A percentile compares a stretch with the other conserved stretches of the same genome.
Evolutionary conservation across 2,113 vertebrate species (phyloP).

Genomic region (Lophochroa leadbeateri): DNA sequence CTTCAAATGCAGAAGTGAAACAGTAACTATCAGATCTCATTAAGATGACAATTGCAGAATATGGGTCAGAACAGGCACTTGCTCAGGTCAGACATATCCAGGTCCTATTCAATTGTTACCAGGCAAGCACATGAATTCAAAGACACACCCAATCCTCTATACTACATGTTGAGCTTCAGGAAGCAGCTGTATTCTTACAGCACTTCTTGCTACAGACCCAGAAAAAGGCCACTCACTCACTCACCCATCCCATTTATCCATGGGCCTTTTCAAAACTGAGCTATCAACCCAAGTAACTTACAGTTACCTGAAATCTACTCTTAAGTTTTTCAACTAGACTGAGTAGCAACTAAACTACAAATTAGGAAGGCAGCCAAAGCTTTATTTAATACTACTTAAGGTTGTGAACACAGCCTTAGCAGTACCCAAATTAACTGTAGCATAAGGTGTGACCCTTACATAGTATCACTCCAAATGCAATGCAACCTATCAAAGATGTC

Average conservation of each 20-base stretch:
- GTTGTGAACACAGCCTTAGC: too few species aligned
- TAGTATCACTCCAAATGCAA: accelerated
- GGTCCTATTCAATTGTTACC: accelerated
- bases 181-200: accelerated
- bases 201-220: accelerated
- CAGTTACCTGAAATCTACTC: accelerated
- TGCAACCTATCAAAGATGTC: too few species aligned
- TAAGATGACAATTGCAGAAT: accelerated
- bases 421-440: accelerated
- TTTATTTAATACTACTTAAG: accelerated
- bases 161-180: accelerated
- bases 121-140: accelerated
- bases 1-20: accelerated
- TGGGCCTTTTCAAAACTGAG: accelerated
- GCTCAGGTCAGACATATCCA: accelerated
- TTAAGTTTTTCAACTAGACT: accelerated
- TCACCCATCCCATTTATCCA: too few species aligned
- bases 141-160: accelerated
- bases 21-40: accelerated
- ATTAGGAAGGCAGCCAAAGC: accelerated
- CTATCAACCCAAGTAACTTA: accelerated
- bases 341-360: accelerated
- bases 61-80: accelerated
- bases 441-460: too few species aligned
- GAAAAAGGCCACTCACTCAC: neutral